Conservation (phyloP, 1,140 invertebrate genomes). For the Bombyx mori region DNA sequence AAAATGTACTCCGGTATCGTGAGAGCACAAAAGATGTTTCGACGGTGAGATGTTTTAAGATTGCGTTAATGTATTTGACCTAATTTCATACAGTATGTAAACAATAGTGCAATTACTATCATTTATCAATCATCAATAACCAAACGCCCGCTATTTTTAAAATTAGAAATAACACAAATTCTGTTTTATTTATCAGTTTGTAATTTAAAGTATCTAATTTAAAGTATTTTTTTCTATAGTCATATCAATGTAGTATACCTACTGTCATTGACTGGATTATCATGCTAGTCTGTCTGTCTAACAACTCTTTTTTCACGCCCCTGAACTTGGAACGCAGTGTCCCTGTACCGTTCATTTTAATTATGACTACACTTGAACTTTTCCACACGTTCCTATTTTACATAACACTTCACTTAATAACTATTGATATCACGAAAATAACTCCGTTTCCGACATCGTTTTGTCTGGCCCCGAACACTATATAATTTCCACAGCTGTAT, state of each 20-base stretch:
- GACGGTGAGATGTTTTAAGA: neutral
- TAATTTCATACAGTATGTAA: neutral
- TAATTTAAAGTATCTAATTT: neutral
- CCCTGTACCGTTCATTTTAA: constrained; percentile 55
- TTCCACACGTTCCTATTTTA: constrained; percentile 2
- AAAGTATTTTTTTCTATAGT: neutral
- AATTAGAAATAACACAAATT: too few relatives aligned
- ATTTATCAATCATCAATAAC: too few relatives aligned
- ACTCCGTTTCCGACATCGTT: too few relatives aligned
- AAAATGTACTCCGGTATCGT: neutral
- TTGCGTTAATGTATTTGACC: neutral
- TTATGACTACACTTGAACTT: constrained; percentile 4
- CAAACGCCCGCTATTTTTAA: too few relatives aligned
- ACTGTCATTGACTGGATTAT: constrained; percentile 84
- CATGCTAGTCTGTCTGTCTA: constrained; percentile 78
- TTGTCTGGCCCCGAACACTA: too few relatives aligned
- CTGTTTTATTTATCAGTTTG: too few relatives aligned
- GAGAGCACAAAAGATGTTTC: neutral
- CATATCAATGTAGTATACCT: constrained; percentile 52
- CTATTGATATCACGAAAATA: too few relatives aligned
- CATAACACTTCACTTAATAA: constrained; percentile 3
- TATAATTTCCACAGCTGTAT: too few relatives aligned
- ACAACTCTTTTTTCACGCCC: constrained; percentile 82
- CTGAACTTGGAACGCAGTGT: constrained; percentile 76
- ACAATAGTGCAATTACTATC: too few relatives aligned